phyloP scores from a whole-genome alignment of 2,888 invertebrate species.

The Drosophila kuntzei region DNA sequence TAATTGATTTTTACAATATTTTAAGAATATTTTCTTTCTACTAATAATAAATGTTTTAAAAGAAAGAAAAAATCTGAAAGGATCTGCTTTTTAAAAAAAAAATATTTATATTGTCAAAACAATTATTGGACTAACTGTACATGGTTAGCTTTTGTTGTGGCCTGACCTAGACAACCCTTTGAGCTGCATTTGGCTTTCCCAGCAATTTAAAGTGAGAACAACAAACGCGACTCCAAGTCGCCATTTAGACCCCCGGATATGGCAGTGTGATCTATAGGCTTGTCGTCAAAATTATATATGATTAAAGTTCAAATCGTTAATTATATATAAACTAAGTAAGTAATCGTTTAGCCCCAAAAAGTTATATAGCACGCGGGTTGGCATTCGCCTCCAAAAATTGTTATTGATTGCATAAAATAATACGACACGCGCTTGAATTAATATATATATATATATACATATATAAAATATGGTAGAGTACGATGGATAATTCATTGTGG shows the following conservation, averaged over 20 bases:
- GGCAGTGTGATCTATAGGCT: constrained; percentile 25
- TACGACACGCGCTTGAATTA: constrained; percentile 49
- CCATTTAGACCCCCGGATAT: constrained; percentile 1
- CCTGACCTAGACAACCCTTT: constrained; percentile 1
- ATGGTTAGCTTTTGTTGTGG: neutral
- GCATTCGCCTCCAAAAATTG: constrained; percentile 30
- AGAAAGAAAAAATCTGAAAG: neutral
- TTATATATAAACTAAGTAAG: constrained; percentile 6
- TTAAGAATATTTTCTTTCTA: too few relatives aligned
- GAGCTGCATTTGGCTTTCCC: constrained; percentile 3
- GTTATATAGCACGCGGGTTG: constrained; percentile 23
- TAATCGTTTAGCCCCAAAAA: constrained; percentile 8
- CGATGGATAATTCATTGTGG: constrained; percentile 14
- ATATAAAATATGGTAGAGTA: constrained; percentile 25
- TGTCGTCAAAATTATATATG: constrained; percentile 11
- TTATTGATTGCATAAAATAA: constrained; percentile 58
- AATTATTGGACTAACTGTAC: neutral
- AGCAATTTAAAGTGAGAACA: neutral
- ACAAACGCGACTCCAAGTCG: neutral
- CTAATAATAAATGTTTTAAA: too few relatives aligned
- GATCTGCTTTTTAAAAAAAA: neutral
- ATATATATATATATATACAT: constrained; percentile 40
- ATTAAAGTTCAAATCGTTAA: constrained; percentile 18
- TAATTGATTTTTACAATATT: too few relatives aligned
- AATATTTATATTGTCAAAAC: neutral